Evolutionary conservation across 2,113 vertebrate species (phyloP), one percentile per base, ranked within the genome.

Genomic region (Talpa occidentalis): DNA sequence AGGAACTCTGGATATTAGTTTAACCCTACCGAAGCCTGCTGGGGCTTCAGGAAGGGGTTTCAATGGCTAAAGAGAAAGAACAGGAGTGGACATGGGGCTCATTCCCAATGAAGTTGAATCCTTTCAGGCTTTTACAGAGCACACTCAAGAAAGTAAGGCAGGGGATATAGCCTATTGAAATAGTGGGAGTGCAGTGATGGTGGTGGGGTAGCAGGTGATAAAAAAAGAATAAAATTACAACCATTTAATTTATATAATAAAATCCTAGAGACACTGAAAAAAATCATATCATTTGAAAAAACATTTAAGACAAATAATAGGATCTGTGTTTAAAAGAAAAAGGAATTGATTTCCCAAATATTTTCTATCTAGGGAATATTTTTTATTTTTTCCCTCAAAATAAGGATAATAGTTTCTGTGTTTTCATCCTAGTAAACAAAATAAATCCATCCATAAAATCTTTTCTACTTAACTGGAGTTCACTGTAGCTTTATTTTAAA

Each of bases 241-340:
- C 40, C 42, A 49, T 83, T 70, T 83, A 80, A 84, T 15, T 78
- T 93, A 93, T 1, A 35, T 69, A 93, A 62, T 90, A 66, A 93
- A 92, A 76, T 80, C 80, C 59, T 47, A 81, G n/a, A 87, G 6
- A 72, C 30, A 66, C 10, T 91, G 11, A 83, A 5, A 44, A 94
- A 87, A 30, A 22, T 28, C 49, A 52, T 21, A 42, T 42, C 22
- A 90, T 81, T 76, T 52, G 28, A 92, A 10, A 3, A 93, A 81
- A 82, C 67, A 81, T 30, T 87, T 84, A 94, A 77, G 30, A 54
- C 40, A 91, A 93, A 88, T 67, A 64, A 91, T 92, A 91, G 42
- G 49, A 60, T 21, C 52, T 77, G 3, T 93, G n/a, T 81, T 81
- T 90, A 37, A 91, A 87, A 67, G 56, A 74, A 77, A 79, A 90